These are phyloP conservation scores for Neuroterus valhalla DNA, from an alignment of 1,140 invertebrate genomes.

Conservation along the genomic window DNA sequence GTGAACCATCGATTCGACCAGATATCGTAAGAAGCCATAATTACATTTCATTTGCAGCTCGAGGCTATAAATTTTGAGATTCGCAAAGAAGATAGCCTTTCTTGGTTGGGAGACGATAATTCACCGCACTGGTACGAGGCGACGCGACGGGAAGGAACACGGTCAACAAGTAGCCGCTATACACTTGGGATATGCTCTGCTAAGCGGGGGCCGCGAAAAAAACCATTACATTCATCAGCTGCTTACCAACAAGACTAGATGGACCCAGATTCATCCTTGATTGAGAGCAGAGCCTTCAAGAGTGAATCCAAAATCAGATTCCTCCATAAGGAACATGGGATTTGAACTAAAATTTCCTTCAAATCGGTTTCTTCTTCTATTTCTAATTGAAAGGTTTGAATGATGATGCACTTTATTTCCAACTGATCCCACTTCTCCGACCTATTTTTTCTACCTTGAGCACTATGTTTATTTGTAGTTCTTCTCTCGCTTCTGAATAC, in stretches of 20 bases:
- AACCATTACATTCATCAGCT: constrained; percentile 51
- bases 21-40: constrained; percentile 65
- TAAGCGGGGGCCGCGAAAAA: constrained; percentile 51
- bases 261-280: not conserved
- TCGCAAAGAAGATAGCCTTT: constrained; percentile 60
- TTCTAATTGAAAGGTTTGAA: too few relatives aligned
- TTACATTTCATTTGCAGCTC: constrained; percentile 68
- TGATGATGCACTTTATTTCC: too few relatives aligned
- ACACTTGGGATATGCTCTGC: constrained; percentile 52
- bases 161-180: constrained; percentile 67
- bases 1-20: constrained; percentile 35
- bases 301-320: not conserved
- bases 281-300: not conserved
- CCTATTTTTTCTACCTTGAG: too few relatives aligned
- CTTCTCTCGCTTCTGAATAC: too few relatives aligned
- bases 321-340: not conserved
- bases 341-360: not conserved
- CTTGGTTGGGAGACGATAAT: constrained; percentile 59
- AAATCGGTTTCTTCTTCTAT: too few relatives aligned
- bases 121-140: constrained; percentile 52
- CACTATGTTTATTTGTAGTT: too few relatives aligned
- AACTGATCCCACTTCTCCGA: too few relatives aligned
- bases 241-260: constrained; percentile 22
- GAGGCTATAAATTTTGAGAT: constrained; percentile 68
- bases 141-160: constrained; percentile 53